Conservation (phyloP, 2,113 vertebrate species). For the Pterocles burchelli region DNA sequence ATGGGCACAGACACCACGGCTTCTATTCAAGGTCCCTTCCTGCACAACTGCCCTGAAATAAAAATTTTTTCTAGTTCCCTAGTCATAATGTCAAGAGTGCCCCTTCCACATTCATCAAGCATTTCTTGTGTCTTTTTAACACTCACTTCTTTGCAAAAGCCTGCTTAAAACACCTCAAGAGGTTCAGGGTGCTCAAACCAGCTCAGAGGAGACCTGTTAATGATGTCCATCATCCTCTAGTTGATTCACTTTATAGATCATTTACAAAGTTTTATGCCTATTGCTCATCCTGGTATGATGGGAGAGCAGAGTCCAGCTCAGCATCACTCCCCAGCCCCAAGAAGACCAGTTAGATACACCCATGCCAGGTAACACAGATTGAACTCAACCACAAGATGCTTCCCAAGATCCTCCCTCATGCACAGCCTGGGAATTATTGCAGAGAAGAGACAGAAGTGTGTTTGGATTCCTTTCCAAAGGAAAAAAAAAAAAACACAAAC, state of each 20-base stretch:
- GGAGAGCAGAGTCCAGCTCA: not conserved
- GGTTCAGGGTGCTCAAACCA: not conserved
- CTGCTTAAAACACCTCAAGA: not conserved
- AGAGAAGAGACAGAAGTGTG: not conserved
- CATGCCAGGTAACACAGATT: not conserved
- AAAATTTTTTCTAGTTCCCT: not conserved
- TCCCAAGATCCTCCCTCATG: not conserved
- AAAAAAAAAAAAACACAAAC: not conserved
- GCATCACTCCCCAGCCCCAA: not conserved
- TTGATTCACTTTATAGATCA: not conserved
- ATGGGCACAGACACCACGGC: not conserved
- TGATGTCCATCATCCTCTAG: not conserved
- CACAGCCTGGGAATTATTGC: not conserved
- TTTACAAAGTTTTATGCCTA: not conserved
- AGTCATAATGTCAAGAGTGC: not conserved
- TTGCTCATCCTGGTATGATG: not conserved
- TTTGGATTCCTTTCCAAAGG: not conserved
- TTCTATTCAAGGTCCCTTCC: not conserved
- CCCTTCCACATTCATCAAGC: not conserved
- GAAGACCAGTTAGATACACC: not conserved
- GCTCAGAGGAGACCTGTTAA: not conserved
- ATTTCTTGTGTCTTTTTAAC: not conserved
- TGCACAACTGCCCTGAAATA: not conserved
- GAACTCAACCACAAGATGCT: not conserved
- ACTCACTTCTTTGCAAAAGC: not conserved